Conservation (phyloP, 2,888 invertebrate genomes). For the Lathronympha strigana region DNA sequence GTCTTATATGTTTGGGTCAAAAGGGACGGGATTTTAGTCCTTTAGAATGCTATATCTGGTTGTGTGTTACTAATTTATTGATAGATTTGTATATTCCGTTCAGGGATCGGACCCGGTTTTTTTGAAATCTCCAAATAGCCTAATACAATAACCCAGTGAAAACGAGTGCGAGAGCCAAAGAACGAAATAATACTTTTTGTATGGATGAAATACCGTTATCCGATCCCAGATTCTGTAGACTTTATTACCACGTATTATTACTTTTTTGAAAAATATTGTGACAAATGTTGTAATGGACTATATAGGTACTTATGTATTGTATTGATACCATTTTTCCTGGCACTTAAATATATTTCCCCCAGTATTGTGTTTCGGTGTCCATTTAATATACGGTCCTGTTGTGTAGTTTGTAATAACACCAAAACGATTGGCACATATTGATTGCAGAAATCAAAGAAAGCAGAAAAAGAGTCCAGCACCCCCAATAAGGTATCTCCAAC, state of each 20-base stretch:
- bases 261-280: neutral
- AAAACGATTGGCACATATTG: slow-evolving; percentile 45
- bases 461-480: slow-evolving; percentile 87
- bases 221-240: no score
- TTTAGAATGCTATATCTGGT: neutral
- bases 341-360: slow-evolving; percentile 1
- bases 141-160: no score
- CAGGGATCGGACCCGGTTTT: no score
- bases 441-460: slow-evolving; percentile 92
- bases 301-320: neutral
- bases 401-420: slow-evolving; percentile 21
- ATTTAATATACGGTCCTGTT: slow-evolving; percentile 5
- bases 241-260: no score
- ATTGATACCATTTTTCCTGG: slow-evolving; percentile 8
- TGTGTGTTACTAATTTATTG: neutral
- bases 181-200: no score
- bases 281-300: neutral
- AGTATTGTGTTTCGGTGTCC: slow-evolving; percentile 15
- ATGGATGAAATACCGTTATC: no score
- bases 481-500: slow-evolving; percentile 87
- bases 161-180: no score
- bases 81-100: slow-evolving; percentile 10
- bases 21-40: no score
- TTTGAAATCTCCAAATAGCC: no score
- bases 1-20: slow-evolving; percentile 12